These are phyloP conservation scores for Scaptomyza reducta DNA, from an alignment of 2,888 invertebrate genomes.

Conservation along the genomic window DNA sequence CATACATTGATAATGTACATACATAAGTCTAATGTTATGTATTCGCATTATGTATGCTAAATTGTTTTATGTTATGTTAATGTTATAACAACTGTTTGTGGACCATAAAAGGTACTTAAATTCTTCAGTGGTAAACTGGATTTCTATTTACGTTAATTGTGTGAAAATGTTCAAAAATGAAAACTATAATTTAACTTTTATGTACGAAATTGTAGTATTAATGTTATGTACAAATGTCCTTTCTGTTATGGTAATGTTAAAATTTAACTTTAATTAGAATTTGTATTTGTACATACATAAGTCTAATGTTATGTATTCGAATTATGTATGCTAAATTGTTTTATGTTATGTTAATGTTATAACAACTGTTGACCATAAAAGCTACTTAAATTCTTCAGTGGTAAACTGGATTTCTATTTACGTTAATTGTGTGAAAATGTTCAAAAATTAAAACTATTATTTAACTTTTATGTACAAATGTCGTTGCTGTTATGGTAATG, in stretches of 20 bases:
- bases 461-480: no score
- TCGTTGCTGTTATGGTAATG: neutral
- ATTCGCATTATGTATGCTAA: neutral
- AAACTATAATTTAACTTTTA: neutral
- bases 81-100: neutral
- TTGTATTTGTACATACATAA: no score
- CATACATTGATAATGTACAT: conserved; percentile 1
- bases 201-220: neutral
- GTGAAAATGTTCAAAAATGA: neutral
- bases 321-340: conserved; percentile 1
- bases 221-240: neutral
- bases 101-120: no score
- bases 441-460: neutral
- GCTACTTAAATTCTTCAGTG: neutral
- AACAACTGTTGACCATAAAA: neutral
- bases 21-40: neutral
- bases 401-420: neutral
- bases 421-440: neutral
- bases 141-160: neutral
- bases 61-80: neutral
- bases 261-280: no score
- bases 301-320: neutral
- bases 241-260: neutral
- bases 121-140: neutral
- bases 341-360: neutral